Evolutionary conservation across 1,140 invertebrate species (phyloP), one percentile per base, ranked within the genome.

Genomic region (Aporrectodea caliginosa): DNA sequence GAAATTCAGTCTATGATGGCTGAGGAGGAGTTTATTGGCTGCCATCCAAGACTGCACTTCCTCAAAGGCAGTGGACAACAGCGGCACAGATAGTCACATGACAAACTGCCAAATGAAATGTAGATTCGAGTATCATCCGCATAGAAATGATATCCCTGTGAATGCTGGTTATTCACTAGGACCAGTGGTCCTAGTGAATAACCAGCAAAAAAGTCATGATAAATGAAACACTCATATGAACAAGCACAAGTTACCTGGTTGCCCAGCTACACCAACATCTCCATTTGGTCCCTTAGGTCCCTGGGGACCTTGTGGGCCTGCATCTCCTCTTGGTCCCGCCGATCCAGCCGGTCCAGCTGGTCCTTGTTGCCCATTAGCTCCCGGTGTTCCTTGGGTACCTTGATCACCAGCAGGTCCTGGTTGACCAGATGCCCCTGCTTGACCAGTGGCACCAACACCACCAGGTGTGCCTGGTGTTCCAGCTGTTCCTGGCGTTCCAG

Each of bases 401-500:
- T 6, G n/a, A 74, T 43, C 43, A 29, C 75, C 75, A 1, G 43
- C 75, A 29, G 43, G 0, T 68, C 75, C 75, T 27, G 75, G 34
- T 43, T 31, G 43, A 2, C 75, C 75, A 68, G 75, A 35, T 12
- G 33, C 43, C 27, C 70, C 70, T 2, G 70, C 6, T 14, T 72
- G 31, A 72, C 70, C 70, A 72, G 70, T 72, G 27, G 70, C 43
- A 0, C 75, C 75, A 70, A 2, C 12, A 69, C 32, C 0, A 30
- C 71, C 77, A 27, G 70, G 16, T 68, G 1, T 1, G 22, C 77
- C 76, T 33, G 33, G 22, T 75, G 35, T 75, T 73, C 80, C 80
- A 73, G 72, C 35, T 14, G 27, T 29, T 35, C 80, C 80, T 33
- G 31, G 71, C 31, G 43, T 32, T 74, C 81, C 81, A 30, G 71